A percentile compares a stretch with the other conserved stretches of the same genome.
Conservation (phyloP, 2,888 invertebrate genomes). For the Stramonita haemastoma region DNA sequence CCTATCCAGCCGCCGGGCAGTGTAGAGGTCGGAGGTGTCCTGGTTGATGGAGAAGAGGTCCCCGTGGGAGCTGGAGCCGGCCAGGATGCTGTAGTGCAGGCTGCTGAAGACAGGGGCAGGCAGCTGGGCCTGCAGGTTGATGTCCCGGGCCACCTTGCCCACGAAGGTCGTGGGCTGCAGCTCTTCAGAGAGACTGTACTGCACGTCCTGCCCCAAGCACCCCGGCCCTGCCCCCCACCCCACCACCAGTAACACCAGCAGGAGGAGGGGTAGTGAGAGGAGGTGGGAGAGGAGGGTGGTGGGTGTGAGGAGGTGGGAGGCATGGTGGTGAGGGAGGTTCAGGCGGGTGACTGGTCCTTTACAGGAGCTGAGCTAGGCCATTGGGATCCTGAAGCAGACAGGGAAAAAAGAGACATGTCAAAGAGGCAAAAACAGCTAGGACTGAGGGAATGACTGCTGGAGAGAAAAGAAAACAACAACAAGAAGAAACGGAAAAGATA, state of each 20-base stretch:
- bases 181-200: constrained; percentile 45
- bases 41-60: constrained; percentile 61
- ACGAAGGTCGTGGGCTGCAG: constrained; percentile 48
- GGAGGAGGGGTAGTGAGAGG: neutral
- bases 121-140: constrained; percentile 57
- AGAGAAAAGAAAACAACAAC: too few relatives aligned
- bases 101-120: constrained; percentile 52
- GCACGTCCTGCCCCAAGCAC: constrained; percentile 33
- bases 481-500: too few relatives aligned
- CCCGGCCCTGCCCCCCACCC: neutral
- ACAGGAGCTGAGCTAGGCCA: neutral
- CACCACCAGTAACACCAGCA: constrained; percentile 13
- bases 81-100: constrained; percentile 63
- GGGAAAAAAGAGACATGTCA: too few relatives aligned
- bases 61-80: constrained; percentile 48
- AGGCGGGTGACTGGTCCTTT: neutral
- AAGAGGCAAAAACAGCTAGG: too few relatives aligned
- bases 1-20: constrained; percentile 54
- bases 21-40: constrained; percentile 57
- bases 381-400: constrained; percentile 5
- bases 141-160: constrained; percentile 64
- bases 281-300: neutral
- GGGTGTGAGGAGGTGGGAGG: neutral
- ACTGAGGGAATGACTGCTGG: too few relatives aligned
- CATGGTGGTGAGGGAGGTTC: neutral